These are phyloP conservation scores for Eilema depressum DNA, from an alignment of 2,888 invertebrate species.

Conservation along the genomic window DNA sequence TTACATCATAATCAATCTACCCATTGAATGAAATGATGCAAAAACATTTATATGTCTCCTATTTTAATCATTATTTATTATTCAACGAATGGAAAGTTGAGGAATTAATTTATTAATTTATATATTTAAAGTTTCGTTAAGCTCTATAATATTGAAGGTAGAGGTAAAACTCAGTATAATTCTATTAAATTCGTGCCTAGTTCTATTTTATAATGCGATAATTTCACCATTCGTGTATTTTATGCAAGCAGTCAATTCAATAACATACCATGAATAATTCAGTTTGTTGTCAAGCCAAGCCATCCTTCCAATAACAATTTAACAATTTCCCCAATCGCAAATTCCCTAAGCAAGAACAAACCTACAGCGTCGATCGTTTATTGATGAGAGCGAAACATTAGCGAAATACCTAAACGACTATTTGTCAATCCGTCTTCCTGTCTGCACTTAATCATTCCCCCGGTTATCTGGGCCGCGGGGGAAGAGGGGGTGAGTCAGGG, in stretches of 20 bases:
- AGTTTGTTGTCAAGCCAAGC: neutral
- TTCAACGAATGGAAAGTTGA: no score
- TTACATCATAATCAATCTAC: neutral
- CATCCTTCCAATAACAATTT: conserved; percentile 1
- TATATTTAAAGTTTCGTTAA: no score
- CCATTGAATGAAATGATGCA: no score
- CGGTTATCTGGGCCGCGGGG: conserved; percentile 69
- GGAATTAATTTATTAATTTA: neutral
- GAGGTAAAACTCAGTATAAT: neutral
- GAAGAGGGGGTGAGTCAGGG: conserved; percentile 47
- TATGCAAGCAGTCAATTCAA: no score
- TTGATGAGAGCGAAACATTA: conserved; percentile 83
- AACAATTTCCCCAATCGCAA: conserved; percentile 29
- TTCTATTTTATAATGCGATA: neutral
- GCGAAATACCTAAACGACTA: conserved; percentile 85
- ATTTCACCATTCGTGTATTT: neutral
- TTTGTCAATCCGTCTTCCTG: conserved; percentile 86
- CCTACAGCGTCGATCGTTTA: conserved; percentile 70
- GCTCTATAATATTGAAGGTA: no score
- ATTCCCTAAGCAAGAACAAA: conserved; percentile 44
- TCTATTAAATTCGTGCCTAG: neutral
- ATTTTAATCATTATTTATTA: no score
- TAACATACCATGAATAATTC: neutral
- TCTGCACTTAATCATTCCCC: conserved; percentile 84
- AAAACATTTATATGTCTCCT: neutral